Evolutionary conservation across 2,888 invertebrate genomes (phyloP).

Genomic region (Liopterus haemorrhoidalis): DNA sequence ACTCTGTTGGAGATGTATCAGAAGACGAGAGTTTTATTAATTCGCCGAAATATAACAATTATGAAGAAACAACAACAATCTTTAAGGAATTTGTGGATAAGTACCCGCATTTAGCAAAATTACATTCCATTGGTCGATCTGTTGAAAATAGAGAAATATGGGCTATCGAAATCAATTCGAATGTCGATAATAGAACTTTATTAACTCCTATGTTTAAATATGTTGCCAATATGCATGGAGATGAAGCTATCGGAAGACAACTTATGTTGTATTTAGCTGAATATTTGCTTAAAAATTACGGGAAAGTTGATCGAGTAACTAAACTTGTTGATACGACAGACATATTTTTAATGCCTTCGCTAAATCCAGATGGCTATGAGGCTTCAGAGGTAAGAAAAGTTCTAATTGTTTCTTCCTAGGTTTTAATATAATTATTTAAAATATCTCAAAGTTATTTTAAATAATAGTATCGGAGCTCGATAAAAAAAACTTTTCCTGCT

Average conservation of each 20-base stretch:
- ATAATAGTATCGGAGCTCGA: no score
- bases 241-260: conserved; percentile 84
- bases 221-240: conserved; percentile 96
- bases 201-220: conserved; percentile 87
- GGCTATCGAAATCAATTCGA: conserved; percentile 73
- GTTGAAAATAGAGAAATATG: conserved; percentile 74
- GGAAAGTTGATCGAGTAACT: conserved; percentile 62
- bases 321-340: conserved; percentile 78
- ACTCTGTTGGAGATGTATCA: conserved; percentile 21
- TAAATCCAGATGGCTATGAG: conserved; percentile 97
- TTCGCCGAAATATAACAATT: conserved; percentile 60
- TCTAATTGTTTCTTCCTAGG: no score
- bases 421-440: no score
- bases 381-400: conserved; percentile 69
- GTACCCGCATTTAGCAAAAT: conserved; percentile 64
- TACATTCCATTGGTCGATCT: conserved; percentile 77
- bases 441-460: no score
- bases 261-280: conserved; percentile 76
- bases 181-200: conserved; percentile 53
- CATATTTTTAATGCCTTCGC: conserved; percentile 91
- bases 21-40: conserved; percentile 54
- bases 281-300: conserved; percentile 74
- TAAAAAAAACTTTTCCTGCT: no score
- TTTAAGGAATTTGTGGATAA: conserved; percentile 56
- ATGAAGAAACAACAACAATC: conserved; percentile 62